Base-by-base conservation (phyloP, 2,113 vertebrate genomes). In the Pavo muticus region DNA sequence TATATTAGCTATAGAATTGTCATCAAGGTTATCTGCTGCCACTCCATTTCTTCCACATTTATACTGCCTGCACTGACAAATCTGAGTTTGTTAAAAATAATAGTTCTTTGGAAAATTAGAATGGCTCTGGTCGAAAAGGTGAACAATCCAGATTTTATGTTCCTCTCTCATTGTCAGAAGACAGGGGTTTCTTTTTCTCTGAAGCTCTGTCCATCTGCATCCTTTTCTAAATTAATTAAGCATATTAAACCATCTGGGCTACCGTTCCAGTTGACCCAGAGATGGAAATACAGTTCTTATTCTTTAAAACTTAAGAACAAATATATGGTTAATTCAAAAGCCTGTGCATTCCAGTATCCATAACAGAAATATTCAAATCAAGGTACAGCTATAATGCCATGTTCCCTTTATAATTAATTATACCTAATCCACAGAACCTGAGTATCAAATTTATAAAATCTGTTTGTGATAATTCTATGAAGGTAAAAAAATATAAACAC, bases 11-110 rank as follows among this genome's bases (percentile, higher is more conserved):
- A 0, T 56, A 54, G 78, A 65, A 73, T 81, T 84, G 27, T 39
- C 79, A 24, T 71, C 90, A 95, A 90, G 30, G 52, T 94, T 64
- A 77, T 60, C 17, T 71, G 35, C 56, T 95, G 84, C 11, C 19
- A 29, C 9, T 60, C 3, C 2, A 8, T 12, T 27, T 39, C 24
- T 44, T 23, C 24, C 35, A 16, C 0, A 1, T 29, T 29, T 25
- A 74, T 40, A 4, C 37, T 50, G 4, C 11, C 21, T 29, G 24
- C 11, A 35, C 23, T 29, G 60, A 73, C 81, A 89, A 65, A 50
- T 9, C 6, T n/a, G 32, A 65, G 30, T 44, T 72, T 85, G 23
- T 15, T 39, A 56, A 94, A 90, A 45, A 3, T 57, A 86, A 59
- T 9, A 2, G 0, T 15, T 9, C 9, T 84, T 86, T 60, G 2